Evolutionary conservation across 2,797 vertebrate genomes (phyloP).

Genomic region (Discoglossus pictus): DNA sequence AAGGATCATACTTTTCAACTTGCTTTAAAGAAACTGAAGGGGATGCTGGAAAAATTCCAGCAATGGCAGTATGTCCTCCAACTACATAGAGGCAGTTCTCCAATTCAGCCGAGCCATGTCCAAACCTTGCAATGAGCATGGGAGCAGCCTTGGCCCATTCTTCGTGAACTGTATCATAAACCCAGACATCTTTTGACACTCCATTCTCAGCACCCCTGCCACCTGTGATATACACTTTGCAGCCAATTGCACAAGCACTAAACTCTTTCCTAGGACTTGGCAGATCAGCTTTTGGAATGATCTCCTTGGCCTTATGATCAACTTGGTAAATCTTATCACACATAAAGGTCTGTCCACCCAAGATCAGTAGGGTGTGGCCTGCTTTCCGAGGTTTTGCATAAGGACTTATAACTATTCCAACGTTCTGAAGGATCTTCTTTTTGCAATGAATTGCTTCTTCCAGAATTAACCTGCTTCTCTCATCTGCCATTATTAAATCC

Average conservation of each 20-base stretch:
- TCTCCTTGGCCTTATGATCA: slow-evolving; percentile 91
- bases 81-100: slow-evolving; percentile 90
- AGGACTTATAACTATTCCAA: slow-evolving; percentile 84
- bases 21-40: slow-evolving; percentile 92
- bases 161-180: slow-evolving; percentile 89
- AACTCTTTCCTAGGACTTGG: slow-evolving; percentile 94
- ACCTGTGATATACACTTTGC: slow-evolving; percentile 91
- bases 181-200: slow-evolving; percentile 93
- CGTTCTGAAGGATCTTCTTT: slow-evolving; percentile 86
- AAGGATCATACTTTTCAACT: slow-evolving; percentile 86
- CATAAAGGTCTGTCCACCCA: slow-evolving; percentile 95
- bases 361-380: slow-evolving; percentile 88
- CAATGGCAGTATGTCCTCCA: slow-evolving; percentile 89
- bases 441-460: slow-evolving; percentile 91
- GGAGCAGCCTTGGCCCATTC: slow-evolving; percentile 93
- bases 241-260: slow-evolving; percentile 91
- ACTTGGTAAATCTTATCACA: slow-evolving; percentile 96
- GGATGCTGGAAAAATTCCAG: slow-evolving; percentile 88
- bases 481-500: slow-evolving; percentile 82
- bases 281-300: slow-evolving; percentile 90
- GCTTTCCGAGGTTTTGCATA: slow-evolving; percentile 90
- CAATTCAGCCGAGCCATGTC: slow-evolving; percentile 90
- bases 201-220: slow-evolving; percentile 90
- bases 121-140: slow-evolving; percentile 92
- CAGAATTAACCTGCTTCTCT: slow-evolving; percentile 79